Base-by-base conservation (phyloP, 2,888 invertebrate genomes). In the Macrosoma leucophasiata region DNA sequence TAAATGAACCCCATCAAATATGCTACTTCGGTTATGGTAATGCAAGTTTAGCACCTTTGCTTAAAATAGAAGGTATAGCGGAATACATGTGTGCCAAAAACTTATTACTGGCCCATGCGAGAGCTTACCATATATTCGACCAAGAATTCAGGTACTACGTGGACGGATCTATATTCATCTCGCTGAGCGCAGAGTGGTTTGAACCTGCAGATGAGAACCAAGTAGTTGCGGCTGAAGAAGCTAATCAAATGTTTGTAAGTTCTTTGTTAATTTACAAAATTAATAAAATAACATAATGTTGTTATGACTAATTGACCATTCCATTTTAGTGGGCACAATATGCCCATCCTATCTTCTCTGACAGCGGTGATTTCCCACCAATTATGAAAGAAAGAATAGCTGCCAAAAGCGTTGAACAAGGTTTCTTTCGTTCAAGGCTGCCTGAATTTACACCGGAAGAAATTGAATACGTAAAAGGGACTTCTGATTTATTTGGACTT, bases 351-450 rank as follows among this genome's bases (percentile, higher is more conserved):
- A 86, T 90, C 26, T 87, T 86, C 52, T 78, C 85, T 1, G 63
- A 71, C 46, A 54, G 68, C 1, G 89, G 90, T 2, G 87, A 89
- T 56, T 90, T 87, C 58, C 90, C 90, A 2, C 62, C 76, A 43
- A 56, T 86, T 0, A 86, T 90, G 86, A 87, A 84, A 42, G 70
- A 85, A 19, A 70, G 70, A 17, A 73, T 90, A 6, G 77, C 62
- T 1, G 64, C 73, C 7, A 73, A 86, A n/a, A 90, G 89, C 49
- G 61, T 61, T 14, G 50, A 41, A 3, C 84, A 86, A 61, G 84
- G 82, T 0, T 73, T 67, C 29, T 39, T 51, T 0, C 44, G 62
- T 13, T 85, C 85, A 0, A 57, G 84, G 10, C 53, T 86, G 8
- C 84, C 84, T 1, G 57, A 55, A 23, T 84, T 86, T 36, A 73